Conservation (phyloP, 1,140 invertebrate species). For the Drosophila orosa region DNA sequence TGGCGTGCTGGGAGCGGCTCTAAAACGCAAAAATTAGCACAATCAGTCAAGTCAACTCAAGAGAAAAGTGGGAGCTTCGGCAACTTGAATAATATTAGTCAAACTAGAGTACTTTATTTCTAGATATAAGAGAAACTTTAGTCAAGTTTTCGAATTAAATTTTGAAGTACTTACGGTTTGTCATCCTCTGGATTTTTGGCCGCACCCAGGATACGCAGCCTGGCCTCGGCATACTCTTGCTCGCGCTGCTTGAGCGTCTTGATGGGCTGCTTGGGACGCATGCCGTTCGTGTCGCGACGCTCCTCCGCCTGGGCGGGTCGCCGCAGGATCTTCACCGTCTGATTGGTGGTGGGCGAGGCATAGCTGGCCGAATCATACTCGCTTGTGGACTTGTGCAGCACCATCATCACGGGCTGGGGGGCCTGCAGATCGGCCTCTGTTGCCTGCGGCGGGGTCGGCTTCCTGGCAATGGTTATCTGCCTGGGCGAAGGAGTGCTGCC, state of each 20-base stretch:
- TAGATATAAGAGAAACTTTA: background rate
- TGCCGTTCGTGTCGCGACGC: slow-evolving; percentile 85
- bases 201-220: slow-evolving; percentile 92
- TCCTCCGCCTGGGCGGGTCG: slow-evolving; percentile 87
- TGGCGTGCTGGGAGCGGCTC: slow-evolving; percentile 42
- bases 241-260: slow-evolving; percentile 94
- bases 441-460: slow-evolving; percentile 68
- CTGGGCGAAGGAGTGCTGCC: slow-evolving; percentile 75
- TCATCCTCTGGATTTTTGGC: slow-evolving; percentile 91
- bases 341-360: slow-evolving; percentile 86
- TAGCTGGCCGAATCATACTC: slow-evolving; percentile 86
- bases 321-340: slow-evolving; percentile 93
- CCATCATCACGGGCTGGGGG: slow-evolving; percentile 74
- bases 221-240: slow-evolving; percentile 94
- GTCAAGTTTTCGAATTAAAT: background rate
- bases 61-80: background rate
- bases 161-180: slow-evolving; percentile 86
- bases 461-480: slow-evolving; percentile 85
- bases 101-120: background rate
- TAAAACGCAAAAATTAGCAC: slow-evolving; percentile 13
- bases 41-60: background rate
- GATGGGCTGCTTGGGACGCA: slow-evolving; percentile 88
- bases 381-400: slow-evolving; percentile 68
- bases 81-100: background rate
- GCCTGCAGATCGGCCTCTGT: slow-evolving; percentile 62